Evolutionary conservation across 2,888 invertebrate species (phyloP), one percentile per base, ranked within the genome.

Genomic region (Dorcus hopei): DNA sequence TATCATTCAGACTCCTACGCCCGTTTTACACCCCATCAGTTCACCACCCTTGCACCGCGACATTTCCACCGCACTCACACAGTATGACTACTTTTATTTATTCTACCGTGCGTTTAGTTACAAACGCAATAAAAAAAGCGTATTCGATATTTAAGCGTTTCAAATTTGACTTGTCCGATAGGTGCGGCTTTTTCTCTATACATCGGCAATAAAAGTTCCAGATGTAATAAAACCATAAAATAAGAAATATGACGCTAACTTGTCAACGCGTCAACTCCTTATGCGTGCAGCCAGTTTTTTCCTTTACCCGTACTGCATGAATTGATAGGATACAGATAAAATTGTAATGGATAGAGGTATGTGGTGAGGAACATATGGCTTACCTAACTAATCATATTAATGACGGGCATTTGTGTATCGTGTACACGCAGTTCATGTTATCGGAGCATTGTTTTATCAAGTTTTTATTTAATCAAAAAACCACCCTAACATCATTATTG

Each of bases 1-100:
- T 77, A 77, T 78, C 78, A 78, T 77, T 76, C 75, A 65, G 66
- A 63, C 74, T 70, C 71, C 72, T 45, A 63, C 74, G 70, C 71
- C 72, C 23, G 45, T 45, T 53, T 51, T 56, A 42, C 58, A 59
- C 59, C 59, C 59, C 51, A 59, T 56, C 59, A 48, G 55, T 49
- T 59, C 54, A 49, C 59, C 55, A 52, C 59, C 56, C 59, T 48
- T 56, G 47, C 47, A 54, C 53, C 54, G 43, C 49, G 16, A 38
- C 16, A 33, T 43, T 38, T 54, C 53, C 50, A 38, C 41, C 23
- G 23, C 38, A 33, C 26, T 33, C 26, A 33, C 26, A 33, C 26
- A 33, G 26, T 33, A 33, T 33, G 7, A 33, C 26, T 33, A 33
- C 26, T 33, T 33, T 33, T 33, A 33, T 33, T 33, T 33, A 19